Conservation (phyloP, 2,113 vertebrate genomes). For the Pygathrix nemaeus region DNA sequence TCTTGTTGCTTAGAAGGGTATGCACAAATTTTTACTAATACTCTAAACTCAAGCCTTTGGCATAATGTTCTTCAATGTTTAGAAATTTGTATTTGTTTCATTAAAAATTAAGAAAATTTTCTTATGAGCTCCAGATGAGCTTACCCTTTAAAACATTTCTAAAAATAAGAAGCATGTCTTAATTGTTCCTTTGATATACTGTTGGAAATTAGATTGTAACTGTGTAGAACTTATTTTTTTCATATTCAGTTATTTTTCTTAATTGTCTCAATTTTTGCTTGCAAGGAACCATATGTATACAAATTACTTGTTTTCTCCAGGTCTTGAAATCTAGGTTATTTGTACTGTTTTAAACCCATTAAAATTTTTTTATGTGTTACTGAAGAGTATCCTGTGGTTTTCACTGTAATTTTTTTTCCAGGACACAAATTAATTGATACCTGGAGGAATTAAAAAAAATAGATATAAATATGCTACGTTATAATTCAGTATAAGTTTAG, state of each 20-base stretch:
- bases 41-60: not conserved
- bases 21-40: not conserved
- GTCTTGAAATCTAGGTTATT: slow-evolving; percentile 4
- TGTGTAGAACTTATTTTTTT: slow-evolving; percentile 32
- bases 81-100: slow-evolving; percentile 32
- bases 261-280: slow-evolving; percentile 35
- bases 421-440: not conserved
- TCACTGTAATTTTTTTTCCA: not conserved
- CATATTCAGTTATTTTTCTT: not conserved
- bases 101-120: slow-evolving; percentile 23
- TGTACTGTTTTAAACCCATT: not conserved
- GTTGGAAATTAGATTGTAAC: not conserved
- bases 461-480: not conserved
- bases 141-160: not conserved
- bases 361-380: not conserved
- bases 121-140: not conserved
- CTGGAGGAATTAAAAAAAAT: not conserved
- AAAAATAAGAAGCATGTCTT: not conserved
- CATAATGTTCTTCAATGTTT: not conserved
- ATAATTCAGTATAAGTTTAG: not conserved
- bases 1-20: not conserved
- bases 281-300: not conserved
- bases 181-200: not conserved
- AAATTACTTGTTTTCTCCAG: not conserved
- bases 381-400: not conserved